Evolutionary conservation across 2,888 invertebrate species (phyloP), one percentile per base, ranked within the genome.

Genomic region (Oligia fasciuncula): DNA sequence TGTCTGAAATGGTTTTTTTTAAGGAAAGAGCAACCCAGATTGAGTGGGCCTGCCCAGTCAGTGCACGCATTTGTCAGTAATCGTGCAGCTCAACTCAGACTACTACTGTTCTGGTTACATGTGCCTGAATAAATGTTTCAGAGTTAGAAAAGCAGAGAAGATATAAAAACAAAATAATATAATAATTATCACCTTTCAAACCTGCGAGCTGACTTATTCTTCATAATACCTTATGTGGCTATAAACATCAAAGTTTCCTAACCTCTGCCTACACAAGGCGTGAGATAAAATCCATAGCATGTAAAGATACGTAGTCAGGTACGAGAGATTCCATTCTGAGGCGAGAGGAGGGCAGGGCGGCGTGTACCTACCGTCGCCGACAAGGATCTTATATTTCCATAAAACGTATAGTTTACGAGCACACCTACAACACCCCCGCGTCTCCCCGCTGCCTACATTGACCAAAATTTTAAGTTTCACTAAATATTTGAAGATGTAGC

Each of bases 311-410:
- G 89, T 85, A 90, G 90, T 88, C 90, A 90, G 89, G 91, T 91
- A 89, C 89, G 89, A 88, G 92, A 93, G 93, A 93, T 94, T 93
- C 93, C 93, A 92, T 93, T 92, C 93, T 90, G 88, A 88, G 85
- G 85, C 85, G 90, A 90, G 77, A 71, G 78, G 83, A 84, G 91
- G 91, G 92, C 91, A 90, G 91, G 87, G 89, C 90, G 93, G 81
- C 88, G 81, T 91, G 91, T 91, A 90, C 90, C 84, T 72, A 78
- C 85, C 91, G 90, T 89, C 90, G 87, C 91, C 92, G 95, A 94
- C 95, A 94, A 95, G 93, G 94, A 95, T 95, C 95, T 95, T 95
- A 95, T 95, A 95, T 95, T 95, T 95, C 95, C 95, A 95, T 95
- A 95, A 95, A 95, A 93, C 92, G 92, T 92, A 94, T 91, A 91